Evolutionary conservation across 2,797 vertebrate genomes (phyloP), one percentile per base, ranked within the genome.

Genomic region (Trematomus bernacchii): DNA sequence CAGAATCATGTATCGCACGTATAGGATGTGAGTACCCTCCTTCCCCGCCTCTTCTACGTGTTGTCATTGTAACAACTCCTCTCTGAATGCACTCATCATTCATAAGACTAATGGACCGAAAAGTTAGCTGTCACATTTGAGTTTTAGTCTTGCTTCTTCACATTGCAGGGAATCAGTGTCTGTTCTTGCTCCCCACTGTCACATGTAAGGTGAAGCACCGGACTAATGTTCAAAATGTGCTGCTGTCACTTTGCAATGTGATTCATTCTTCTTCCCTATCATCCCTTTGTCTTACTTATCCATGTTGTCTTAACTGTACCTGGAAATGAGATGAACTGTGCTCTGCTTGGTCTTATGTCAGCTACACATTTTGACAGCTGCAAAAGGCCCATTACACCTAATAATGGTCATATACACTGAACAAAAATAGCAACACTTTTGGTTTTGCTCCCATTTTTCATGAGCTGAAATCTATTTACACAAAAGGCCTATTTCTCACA

Each of bases 1-100:
- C 97, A 99, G 98, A 97, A 96, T 99, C 96, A 99, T 99, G 97
- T 99, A 99, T 98, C 98, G 97, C 96, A 99, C 98, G 89, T 99
- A 99, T 95, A 98, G 97, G 95, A 99, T 99, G 98, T 99, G 97
- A 99, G 98, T 99, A 99, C 80, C 80, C 40, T 30, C 73, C 37
- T 64, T 61, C n/a, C n/a, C 30, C 54, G 73, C 47, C 69, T 64
- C 40, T 70, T 37, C 69, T 66, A 12, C 73, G 50, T 82, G 43
- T 73, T 54, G 64, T 85, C 73, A 67, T 80, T 55, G 27, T 76
- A 66, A 81, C 13, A 85, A 68, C 69, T 67, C 21, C 1, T 13
- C 23, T 58, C 60, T 48, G 23, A 71, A 76, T 77, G 62, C 58
- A 33, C 21, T 55, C 19, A 10, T 52, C 46, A 19, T 68, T 68